Base-by-base conservation (phyloP, 1,140 invertebrate species). In the Probaryconus sp. region DNA sequence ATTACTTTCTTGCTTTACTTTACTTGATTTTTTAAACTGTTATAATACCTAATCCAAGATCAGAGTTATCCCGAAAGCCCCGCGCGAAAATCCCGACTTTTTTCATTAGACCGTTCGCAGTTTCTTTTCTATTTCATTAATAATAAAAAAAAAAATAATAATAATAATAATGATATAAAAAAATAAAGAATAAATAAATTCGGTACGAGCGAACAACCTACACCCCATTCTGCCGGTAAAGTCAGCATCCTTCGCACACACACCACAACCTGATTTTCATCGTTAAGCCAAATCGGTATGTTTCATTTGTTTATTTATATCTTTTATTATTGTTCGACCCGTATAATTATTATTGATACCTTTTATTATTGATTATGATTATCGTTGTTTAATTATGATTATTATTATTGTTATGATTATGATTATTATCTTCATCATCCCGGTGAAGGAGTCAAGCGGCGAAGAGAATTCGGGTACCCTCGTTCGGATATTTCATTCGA, bases 221-320 rank as follows among this genome's bases (percentile, higher is more conserved):
- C 81, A 83, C 83, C 81, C 76, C 78, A 82, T 84, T 84, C 82
- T 84, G 77, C 84, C 72, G 81, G 78, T 82, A 82, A 69, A 85
- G 81, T 82, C 84, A 83, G 82, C 84, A 85, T 67, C 70, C 70
- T 73, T 60, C 70, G 63, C 61, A 73, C 71, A n/a, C n/a, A 56
- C 71, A 64, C 58, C 63, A 65, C 68, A 65, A 79, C 64, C 85
- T 85, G 84, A 84, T 86, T 87, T 87, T 86, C 85, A 87, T 85
- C 86, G 82, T 86, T 86, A 87, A 70, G 14, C 64, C 38, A 63
- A 71, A 86, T 79, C 82, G 86, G 86, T 87, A 87, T 86, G 86
- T 87, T 78, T 86, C 79, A 83, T 85, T 86, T 87, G 55, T 87
- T 87, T 82, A 81, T 87, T 87, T 82, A 85, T 75, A 74, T 69